Percentiles rank a stretch among this genome's conserved stretches.
Evolutionary conservation across 2,113 vertebrate genomes (phyloP).

Genomic region (Chloropsis cyanopogon): DNA sequence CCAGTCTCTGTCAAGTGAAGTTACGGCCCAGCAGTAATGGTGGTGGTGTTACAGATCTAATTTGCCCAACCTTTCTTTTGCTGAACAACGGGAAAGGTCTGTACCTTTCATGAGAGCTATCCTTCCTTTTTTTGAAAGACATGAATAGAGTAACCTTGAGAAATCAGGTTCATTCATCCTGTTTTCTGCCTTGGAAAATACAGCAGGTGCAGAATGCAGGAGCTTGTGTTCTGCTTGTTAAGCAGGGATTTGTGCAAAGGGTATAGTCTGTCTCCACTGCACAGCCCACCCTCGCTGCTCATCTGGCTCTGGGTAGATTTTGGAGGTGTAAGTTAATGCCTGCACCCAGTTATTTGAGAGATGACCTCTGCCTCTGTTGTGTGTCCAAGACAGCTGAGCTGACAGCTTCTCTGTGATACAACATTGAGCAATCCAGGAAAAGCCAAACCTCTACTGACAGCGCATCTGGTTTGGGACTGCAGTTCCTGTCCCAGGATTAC

Average conservation of each 20-base stretch:
- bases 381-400: conserved; percentile 12
- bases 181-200: background rate
- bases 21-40: background rate
- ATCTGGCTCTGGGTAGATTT: background rate
- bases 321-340: background rate
- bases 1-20: background rate
- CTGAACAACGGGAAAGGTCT: background rate
- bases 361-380: conserved; percentile 17
- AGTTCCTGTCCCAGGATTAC: background rate
- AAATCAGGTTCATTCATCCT: conserved; percentile 11
- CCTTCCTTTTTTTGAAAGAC: background rate
- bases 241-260: conserved; percentile 23
- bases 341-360: background rate
- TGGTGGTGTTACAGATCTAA: background rate
- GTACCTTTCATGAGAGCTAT: background rate
- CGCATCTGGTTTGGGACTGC: background rate
- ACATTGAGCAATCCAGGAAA: background rate
- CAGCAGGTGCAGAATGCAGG: background rate
- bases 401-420: background rate
- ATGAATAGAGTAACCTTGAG: background rate
- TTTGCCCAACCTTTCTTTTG: background rate
- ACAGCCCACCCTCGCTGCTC: background rate
- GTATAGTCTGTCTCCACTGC: background rate
- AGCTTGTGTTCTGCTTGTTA: background rate
- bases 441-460: background rate